phyloP scores from a whole-genome alignment of 2,888 invertebrate species.

The Stictocephala bisonia region DNA sequence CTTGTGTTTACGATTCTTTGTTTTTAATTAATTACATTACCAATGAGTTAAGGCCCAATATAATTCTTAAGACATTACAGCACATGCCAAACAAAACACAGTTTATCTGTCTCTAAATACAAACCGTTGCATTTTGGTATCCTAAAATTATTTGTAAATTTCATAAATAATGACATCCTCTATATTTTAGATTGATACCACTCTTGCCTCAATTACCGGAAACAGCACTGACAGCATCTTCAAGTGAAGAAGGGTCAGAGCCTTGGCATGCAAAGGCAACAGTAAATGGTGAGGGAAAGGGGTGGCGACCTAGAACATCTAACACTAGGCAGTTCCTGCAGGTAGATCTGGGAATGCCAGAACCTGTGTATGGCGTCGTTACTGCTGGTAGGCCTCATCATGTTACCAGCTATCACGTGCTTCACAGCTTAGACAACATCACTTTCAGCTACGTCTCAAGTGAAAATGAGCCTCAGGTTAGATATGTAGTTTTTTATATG shows the following conservation, averaged over 20 bases:
- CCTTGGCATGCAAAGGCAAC: conserved; percentile 1
- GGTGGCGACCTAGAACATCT: conserved; percentile 75
- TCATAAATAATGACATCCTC: too few relatives aligned
- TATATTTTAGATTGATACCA: conserved; percentile 26
- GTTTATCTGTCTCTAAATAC: too few relatives aligned
- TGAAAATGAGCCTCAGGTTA: conserved; percentile 68
- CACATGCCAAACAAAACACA: too few relatives aligned
- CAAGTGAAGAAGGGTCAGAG: conserved; percentile 44
- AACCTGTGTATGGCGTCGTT: conserved; percentile 79
- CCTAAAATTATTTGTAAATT: conserved; percentile 6
- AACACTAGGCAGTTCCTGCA: conserved; percentile 77
- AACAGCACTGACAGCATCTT: conserved; percentile 72
- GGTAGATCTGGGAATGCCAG: conserved; percentile 72
- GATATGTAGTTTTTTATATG: too few relatives aligned
- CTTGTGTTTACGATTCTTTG: too few relatives aligned
- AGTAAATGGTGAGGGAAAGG: conserved; percentile 57
- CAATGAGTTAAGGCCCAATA: too few relatives aligned
- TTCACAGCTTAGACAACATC: conserved; percentile 76
- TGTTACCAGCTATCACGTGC: conserved; percentile 80
- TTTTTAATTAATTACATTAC: too few relatives aligned
- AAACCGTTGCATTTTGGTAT: too few relatives aligned
- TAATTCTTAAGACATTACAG: too few relatives aligned
- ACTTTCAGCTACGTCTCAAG: conserved; percentile 72
- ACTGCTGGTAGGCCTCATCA: conserved; percentile 69
- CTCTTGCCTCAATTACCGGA: conserved; percentile 64